These are phyloP conservation scores for Elaphurus davidianus DNA, from an alignment of 2,113 vertebrate genomes.

Conservation along the genomic window DNA sequence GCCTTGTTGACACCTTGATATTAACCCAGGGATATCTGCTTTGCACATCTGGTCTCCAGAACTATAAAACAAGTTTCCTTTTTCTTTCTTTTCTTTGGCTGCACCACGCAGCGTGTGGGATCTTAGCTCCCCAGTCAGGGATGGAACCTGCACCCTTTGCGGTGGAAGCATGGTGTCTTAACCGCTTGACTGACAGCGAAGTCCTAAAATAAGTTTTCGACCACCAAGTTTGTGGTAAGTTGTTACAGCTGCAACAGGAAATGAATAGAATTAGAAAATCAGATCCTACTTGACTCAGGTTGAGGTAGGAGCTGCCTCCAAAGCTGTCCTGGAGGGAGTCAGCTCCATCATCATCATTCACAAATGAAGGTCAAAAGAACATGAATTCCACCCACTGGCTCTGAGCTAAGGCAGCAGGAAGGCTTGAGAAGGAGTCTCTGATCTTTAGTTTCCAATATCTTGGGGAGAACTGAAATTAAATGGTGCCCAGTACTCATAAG, in stretches of 20 bases:
- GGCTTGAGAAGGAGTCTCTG: not conserved
- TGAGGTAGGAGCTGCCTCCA: not conserved
- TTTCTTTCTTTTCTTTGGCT: not conserved
- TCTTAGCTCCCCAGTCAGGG: not conserved
- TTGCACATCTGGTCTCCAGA: not conserved
- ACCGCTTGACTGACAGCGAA: accelerated
- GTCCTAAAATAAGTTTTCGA: not conserved
- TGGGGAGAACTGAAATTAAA: not conserved
- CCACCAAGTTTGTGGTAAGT: not conserved
- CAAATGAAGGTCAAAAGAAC: not conserved
- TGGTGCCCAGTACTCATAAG: not conserved
- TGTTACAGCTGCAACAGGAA: not conserved
- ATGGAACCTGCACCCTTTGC: not conserved
- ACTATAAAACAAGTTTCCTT: not conserved
- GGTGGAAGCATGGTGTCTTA: not conserved
- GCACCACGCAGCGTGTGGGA: not conserved
- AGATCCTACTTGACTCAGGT: not conserved
- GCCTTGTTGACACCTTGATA: not conserved
- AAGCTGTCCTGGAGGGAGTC: not conserved
- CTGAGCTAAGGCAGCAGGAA: not conserved
- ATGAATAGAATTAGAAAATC: not conserved
- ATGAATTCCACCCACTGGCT: not conserved
- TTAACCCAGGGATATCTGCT: not conserved
- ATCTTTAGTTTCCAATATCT: not conserved
- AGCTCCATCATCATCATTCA: not conserved